Conservation (phyloP, 2,888 invertebrate species). For the Diarsia brunnea region DNA sequence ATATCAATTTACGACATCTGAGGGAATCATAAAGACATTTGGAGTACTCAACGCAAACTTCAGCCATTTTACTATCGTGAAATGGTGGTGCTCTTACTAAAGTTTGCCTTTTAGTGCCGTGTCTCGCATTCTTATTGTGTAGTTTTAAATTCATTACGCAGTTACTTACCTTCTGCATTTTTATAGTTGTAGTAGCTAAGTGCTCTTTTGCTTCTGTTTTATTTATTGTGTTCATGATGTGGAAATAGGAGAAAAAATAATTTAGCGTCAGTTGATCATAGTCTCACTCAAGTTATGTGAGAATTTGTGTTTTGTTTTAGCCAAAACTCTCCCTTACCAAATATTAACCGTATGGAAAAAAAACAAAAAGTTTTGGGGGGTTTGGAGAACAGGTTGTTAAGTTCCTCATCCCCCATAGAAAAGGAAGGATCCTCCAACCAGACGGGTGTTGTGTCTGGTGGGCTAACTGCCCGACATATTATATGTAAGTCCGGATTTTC, state of each 20-base stretch:
- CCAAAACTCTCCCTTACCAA: not conserved
- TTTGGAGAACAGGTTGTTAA: no score
- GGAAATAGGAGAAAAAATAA: slow-evolving; percentile 7
- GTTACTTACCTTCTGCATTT: slow-evolving; percentile 19
- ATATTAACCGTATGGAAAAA: not conserved
- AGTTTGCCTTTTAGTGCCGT: slow-evolving; percentile 54
- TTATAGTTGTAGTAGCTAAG: slow-evolving; percentile 8
- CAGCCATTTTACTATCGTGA: slow-evolving; percentile 53
- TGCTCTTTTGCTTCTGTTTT: slow-evolving; percentile 9
- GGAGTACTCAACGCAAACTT: slow-evolving; percentile 74
- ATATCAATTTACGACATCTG: slow-evolving; percentile 81
- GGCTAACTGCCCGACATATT: no score
- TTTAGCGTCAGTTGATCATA: slow-evolving; percentile 11
- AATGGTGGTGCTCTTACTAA: slow-evolving; percentile 58
- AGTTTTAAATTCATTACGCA: slow-evolving; percentile 51
- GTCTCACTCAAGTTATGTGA: slow-evolving; percentile 5
- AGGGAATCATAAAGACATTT: slow-evolving; percentile 82
- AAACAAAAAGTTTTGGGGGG: no score
- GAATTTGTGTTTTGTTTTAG: not conserved
- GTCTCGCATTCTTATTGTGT: slow-evolving; percentile 45
- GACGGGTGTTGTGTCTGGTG: no score
- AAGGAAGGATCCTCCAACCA: no score
- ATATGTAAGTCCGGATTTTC: no score
- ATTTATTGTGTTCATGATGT: slow-evolving; percentile 11
- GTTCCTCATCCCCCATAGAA: no score